A percentile compares a stretch with the other conserved stretches of the same genome.
Conservation (phyloP, 1,140 invertebrate species). For the Pristionchus pacificus region DNA sequence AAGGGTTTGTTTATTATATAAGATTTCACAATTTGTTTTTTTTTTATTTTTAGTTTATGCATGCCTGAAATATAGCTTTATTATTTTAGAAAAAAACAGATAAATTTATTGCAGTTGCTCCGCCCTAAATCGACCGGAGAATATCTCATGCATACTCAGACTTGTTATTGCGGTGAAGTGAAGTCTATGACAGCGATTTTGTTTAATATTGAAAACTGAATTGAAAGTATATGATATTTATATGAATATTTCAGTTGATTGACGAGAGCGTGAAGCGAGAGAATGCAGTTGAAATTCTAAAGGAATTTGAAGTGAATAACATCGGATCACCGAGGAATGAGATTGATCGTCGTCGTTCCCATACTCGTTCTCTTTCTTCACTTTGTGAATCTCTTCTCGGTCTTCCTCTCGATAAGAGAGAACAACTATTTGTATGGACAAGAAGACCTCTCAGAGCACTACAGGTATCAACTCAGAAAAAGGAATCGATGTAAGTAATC, state of each 20-base stretch:
- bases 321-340: neutral
- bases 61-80: neutral
- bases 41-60: neutral
- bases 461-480: too few species aligned
- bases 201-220: too few species aligned
- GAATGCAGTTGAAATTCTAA: slow-evolving; percentile 16
- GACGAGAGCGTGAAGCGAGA: slow-evolving; percentile 12
- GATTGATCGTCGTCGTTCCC: neutral
- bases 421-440: slow-evolving; percentile 42
- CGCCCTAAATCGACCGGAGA: neutral
- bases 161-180: too few species aligned
- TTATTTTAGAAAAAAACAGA: neutral
- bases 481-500: too few species aligned
- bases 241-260: slow-evolving; percentile 37
- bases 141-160: neutral
- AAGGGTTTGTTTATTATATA: neutral
- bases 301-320: slow-evolving; percentile 10
- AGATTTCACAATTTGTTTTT: too few species aligned
- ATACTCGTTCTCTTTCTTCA: too few species aligned
- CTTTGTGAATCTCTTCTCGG: slow-evolving; percentile 30
- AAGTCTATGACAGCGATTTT: too few species aligned
- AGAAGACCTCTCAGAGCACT: slow-evolving; percentile 35
- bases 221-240: too few species aligned
- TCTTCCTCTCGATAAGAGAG: slow-evolving; percentile 38
- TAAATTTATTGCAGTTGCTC: neutral